Evolutionary conservation across 1,140 invertebrate genomes (phyloP).

Genomic region (Drosophila tani): DNA sequence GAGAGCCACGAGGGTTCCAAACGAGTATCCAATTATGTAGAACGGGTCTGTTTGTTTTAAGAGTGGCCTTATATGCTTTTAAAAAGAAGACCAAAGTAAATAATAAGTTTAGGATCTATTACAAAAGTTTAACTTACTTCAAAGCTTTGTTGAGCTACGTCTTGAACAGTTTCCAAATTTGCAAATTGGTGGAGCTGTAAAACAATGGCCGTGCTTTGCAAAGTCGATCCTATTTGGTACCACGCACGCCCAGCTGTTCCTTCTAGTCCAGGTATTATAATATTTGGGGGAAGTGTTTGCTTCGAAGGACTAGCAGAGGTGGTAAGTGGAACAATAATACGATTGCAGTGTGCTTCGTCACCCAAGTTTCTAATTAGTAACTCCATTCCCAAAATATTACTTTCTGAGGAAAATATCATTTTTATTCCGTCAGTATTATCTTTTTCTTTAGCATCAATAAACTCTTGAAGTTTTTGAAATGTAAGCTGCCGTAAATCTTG

Average conservation of each 20-base stretch:
- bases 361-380: slow-evolving; percentile 87
- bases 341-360: slow-evolving; percentile 85
- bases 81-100: not conserved
- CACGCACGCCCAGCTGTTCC: slow-evolving; percentile 87
- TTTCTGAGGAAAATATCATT: slow-evolving; percentile 67
- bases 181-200: slow-evolving; percentile 68
- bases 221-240: slow-evolving; percentile 61
- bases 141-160: slow-evolving; percentile 58
- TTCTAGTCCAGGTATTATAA: slow-evolving; percentile 93
- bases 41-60: slow-evolving; percentile 87
- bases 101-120: too few relatives aligned
- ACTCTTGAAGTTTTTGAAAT: slow-evolving; percentile 88
- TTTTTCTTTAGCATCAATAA: slow-evolving; percentile 86
- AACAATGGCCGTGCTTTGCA: slow-evolving; percentile 58
- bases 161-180: slow-evolving; percentile 56
- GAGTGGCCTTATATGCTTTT: slow-evolving; percentile 86
- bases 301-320: slow-evolving; percentile 78
- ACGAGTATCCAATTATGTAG: slow-evolving; percentile 89
- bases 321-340: slow-evolving; percentile 67
- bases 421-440: slow-evolving; percentile 85
- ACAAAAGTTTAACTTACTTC: slow-evolving; percentile 51
- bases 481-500: slow-evolving; percentile 90
- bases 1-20: slow-evolving; percentile 87
- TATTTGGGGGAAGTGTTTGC: slow-evolving; percentile 85
- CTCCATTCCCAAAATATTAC: slow-evolving; percentile 85